phyloP scores from a whole-genome alignment of 2,888 invertebrate species.

The Steinernema carpocapsae region DNA sequence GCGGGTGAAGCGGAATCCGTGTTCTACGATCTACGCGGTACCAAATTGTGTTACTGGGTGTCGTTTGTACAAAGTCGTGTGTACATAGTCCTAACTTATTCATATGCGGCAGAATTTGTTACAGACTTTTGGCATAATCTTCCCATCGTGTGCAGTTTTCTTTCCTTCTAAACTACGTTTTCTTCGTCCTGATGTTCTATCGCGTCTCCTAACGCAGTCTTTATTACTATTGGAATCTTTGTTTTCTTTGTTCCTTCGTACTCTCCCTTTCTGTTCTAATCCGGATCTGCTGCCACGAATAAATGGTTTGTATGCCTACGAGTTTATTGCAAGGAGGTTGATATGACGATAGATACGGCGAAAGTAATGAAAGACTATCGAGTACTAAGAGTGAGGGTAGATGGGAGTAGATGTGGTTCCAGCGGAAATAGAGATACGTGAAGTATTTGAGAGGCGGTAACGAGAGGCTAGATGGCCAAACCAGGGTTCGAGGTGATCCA shows the following conservation, averaged over 20 bases:
- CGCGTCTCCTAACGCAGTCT: background rate
- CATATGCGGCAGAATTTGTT: background rate
- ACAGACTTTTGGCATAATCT: background rate
- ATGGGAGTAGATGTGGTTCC: background rate
- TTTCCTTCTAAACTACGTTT: background rate
- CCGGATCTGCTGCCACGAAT: constrained; percentile 6
- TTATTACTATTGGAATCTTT: background rate
- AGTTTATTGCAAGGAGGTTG: background rate
- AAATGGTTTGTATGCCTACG: background rate
- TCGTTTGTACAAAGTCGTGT: constrained; percentile 1
- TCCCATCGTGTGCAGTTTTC: constrained; percentile 1
- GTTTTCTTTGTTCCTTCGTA: background rate
- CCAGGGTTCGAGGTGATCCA: constrained; percentile 19
- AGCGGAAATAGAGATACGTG: background rate
- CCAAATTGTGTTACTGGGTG: constrained; percentile 12
- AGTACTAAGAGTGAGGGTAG: background rate
- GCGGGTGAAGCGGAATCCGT: constrained; percentile 31
- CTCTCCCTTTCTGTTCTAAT: background rate
- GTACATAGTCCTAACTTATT: constrained; percentile 26
- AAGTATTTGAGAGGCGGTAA: background rate
- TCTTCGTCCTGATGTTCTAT: background rate
- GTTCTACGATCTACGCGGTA: constrained; percentile 32
- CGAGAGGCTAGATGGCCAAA: constrained; percentile 11
- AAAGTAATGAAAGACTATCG: background rate
- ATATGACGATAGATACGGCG: background rate